Base-by-base conservation (phyloP, 2,888 invertebrate genomes). In the Parnassius mnemosyne region DNA sequence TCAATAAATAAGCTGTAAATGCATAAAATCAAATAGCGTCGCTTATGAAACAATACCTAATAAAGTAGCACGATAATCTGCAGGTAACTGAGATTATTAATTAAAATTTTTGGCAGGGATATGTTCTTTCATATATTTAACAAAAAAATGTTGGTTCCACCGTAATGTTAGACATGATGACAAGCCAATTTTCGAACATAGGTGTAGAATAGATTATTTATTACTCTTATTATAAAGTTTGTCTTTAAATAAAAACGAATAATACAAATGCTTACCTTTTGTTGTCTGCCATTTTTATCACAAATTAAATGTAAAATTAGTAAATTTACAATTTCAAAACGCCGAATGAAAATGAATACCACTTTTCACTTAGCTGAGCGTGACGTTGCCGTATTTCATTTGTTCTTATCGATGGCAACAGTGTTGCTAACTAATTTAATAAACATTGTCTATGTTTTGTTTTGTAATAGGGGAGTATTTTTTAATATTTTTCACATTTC, bases 371-470 rank as follows among this genome's bases (percentile, higher is more conserved):
- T 83, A 78, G 78, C 74, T 69, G 73, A 83, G 84, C 87, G 85
- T 92, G 92, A 92, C 92, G 92, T 92, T 92, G 92, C 90, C 87
- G 89, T 89, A 90, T 92, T 92, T 92, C 91, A 92, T 92, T 92
- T 91, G 92, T 92, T 89, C 88, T 56, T 68, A 69, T 76, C 75
- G 76, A 79, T 80, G 76, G 76, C 64, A 64, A 12, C 12, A 55
- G 75, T 84, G 80, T 82, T 87, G 80, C 87, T 77, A 82, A 75
- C 87, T 77, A 82, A 75, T 80, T 75, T 69, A 34, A 42, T 66
- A 51, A 55, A 49, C 9, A 34, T 53, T 47, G 70, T 42, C 47
- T 13, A 41, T 47, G 51, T 12, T 12, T 46, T 47, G 51, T 12
- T 12, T 46, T 11, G 7, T 11, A 3, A 11, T 46, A 7, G n/a